Evolutionary conservation across 2,797 vertebrate species (phyloP), one percentile per base, ranked within the genome.

Genomic region (Sebastes paucispinis): DNA sequence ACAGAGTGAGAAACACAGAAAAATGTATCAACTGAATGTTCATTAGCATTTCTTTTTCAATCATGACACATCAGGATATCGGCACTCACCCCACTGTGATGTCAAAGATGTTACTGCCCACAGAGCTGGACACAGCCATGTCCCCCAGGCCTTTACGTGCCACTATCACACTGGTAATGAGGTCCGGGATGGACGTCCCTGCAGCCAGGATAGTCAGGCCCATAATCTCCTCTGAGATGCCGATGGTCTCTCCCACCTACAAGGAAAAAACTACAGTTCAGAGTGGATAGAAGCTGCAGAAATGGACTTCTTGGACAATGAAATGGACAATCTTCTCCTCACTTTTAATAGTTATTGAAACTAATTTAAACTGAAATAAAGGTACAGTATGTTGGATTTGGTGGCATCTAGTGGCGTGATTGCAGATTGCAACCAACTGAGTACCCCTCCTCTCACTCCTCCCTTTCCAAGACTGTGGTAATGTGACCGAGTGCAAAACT

Each of bases 151-250:
- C 98, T 88, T 99, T 99, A 43, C 97, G 95, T 8, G 98, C 98
- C n/a, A 99, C 98, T 1, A 99, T 99, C 84, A 99, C 98, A 22
- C 98, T 99, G 88, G 98, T 99, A 89, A 99, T 99, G 60, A 99
- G 97, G 93, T 99, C 98, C 24, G 98, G 98, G 88, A 99, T 98
- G 50, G 98, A 99, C 0, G 98, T 99, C 36, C 98, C 98, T 31
- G 98, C 98, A 67, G 98, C 98, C 87, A 99, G 91, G 54, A 99
- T 99, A 1, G 98, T 99, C 80, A 99, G 92, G 5, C 98, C 98
- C 98, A 99, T 99, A 14, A 99, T 98, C 89, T 99, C 98, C 92
- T 99, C 98, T 0, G 98, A 98, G 92, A 99, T 98, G 25, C 98
- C 98, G 24, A 99, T 96, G 25, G 98, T 99, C 93, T 99, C 98